Base-by-base conservation (phyloP, 2,888 invertebrate species). In the Heliconius charithonia region DNA sequence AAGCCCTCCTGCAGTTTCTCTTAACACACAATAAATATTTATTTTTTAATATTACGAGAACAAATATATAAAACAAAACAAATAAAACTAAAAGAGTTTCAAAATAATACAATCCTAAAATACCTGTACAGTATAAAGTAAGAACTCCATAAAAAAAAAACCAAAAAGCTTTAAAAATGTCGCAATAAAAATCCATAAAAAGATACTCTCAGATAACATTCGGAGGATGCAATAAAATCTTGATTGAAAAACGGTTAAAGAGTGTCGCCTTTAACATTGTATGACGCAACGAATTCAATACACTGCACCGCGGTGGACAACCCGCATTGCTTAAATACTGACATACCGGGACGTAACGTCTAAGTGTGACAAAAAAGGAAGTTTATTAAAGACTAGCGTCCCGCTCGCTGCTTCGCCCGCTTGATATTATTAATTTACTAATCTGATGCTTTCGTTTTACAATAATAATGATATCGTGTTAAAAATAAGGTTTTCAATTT, bases 201-300 rank as follows among this genome's bases (percentile, higher is more conserved):
- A 76, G 74, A 76, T 75, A 75, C 80, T 79, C 80, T 79, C 74
- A 75, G 76, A 75, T 78, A 75, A 79, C 75, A 80, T 78, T 77
- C 71, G 79, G 81, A 83, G 85, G 85, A 85, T 85, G 85, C 79
- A 83, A 85, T 85, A 84, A 85, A 85, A 84, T 83, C 78, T 81
- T 80, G 65, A 81, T 83, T 81, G 78, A 82, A 84, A 84, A 84
- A 84, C 80, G 51, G 79, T 76, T 78, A 75, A 71, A 81, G 79
- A 81, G 80, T 82, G 80, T 77, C 76, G 81, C 72, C 81, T 73
- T 79, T 82, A 82, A 84, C 84, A 84, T 84, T 84, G 84, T 84
- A 81, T 80, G 81, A 83, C 83, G 82, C 82, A 84, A 80, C 79
- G 81, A 83, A 82, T 81, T 82, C 84, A 79, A 77, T 81, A 45